These are phyloP conservation scores for Tragulus kanchil DNA, from an alignment of 2,113 vertebrate species.

Conservation along the genomic window DNA sequence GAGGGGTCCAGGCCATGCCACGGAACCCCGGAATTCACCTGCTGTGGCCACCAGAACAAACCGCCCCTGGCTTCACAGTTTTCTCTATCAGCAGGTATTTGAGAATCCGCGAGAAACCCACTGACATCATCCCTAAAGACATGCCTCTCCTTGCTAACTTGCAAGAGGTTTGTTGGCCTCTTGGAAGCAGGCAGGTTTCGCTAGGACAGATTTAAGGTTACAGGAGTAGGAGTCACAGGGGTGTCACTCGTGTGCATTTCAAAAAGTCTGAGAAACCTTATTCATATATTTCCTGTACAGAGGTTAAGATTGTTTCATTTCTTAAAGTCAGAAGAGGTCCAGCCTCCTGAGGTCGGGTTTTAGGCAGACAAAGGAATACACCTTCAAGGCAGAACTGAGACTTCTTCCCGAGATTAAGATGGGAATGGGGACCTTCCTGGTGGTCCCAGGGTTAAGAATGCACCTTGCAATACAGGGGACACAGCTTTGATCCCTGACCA, in stretches of 20 bases:
- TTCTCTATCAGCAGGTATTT: neutral
- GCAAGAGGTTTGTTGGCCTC: neutral
- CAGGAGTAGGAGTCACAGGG: neutral
- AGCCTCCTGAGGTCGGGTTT: neutral
- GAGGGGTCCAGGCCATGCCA: neutral
- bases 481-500: neutral
- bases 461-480: neutral
- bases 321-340: slow-evolving; percentile 9
- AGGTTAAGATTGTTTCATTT: neutral
- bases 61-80: neutral
- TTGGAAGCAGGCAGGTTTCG: neutral
- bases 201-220: neutral
- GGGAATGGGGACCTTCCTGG: neutral
- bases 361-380: neutral
- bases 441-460: neutral
- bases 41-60: neutral
- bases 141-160: neutral
- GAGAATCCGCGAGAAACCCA: slow-evolving; percentile 7
- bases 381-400: neutral
- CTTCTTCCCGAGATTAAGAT: neutral
- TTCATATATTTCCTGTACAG: neutral
- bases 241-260: neutral
- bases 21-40: neutral
- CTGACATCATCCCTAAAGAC: neutral
- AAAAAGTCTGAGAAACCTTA: neutral